phyloP scores from a whole-genome alignment of 2,797 vertebrate genomes.

The Peromyscus melanophrys region DNA sequence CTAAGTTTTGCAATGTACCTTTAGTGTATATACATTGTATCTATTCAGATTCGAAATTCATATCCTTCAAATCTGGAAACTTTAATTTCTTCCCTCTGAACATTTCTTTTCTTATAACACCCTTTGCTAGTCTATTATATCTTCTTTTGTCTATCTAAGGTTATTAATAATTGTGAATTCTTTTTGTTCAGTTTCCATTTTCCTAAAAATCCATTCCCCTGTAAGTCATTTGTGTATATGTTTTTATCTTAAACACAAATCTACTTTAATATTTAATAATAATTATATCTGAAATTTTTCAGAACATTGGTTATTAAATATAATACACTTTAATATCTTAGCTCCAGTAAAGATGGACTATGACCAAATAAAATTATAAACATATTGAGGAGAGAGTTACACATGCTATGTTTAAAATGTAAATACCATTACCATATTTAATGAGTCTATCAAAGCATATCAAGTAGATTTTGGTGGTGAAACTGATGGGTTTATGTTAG shows the following conservation, averaged over 20 bases:
- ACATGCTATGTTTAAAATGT: neutral
- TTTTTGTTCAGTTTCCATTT: neutral
- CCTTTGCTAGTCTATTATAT: neutral
- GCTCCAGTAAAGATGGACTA: neutral
- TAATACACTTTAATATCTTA: neutral
- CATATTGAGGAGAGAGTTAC: neutral
- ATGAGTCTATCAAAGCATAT: neutral
- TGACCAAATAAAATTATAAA: slow-evolving; percentile 20
- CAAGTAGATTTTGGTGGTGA: slow-evolving; percentile 39
- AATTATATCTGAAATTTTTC: neutral
- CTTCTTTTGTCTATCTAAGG: neutral
- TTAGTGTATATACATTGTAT: neutral
- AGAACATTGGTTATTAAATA: neutral
- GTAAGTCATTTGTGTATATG: neutral
- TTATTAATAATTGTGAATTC: neutral
- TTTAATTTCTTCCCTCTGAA: neutral
- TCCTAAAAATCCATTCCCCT: neutral
- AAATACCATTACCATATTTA: neutral
- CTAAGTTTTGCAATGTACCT: neutral
- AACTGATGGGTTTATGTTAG: slow-evolving; percentile 7
- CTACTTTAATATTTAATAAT: neutral
- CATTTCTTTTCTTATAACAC: neutral
- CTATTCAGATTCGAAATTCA: neutral
- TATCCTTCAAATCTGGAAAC: neutral
- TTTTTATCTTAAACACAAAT: neutral